phyloP scores from a whole-genome alignment of 2,797 vertebrate genomes.

The Arctocebus calabarensis region DNA sequence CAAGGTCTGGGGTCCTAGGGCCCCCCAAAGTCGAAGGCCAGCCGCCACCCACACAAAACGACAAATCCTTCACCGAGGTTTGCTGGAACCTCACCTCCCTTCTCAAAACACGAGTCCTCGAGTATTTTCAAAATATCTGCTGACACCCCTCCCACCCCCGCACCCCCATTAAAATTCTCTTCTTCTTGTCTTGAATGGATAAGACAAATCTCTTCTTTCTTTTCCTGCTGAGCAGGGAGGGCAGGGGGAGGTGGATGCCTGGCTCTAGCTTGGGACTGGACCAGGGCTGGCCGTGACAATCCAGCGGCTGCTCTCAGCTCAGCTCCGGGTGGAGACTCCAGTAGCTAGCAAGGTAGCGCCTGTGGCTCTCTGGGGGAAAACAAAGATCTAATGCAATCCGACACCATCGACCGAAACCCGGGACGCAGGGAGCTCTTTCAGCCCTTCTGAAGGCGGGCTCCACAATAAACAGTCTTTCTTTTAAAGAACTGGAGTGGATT shows the following conservation, averaged over 20 bases:
- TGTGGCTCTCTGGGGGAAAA: slow-evolving; percentile 39
- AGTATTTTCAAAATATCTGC: background rate
- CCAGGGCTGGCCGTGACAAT: slow-evolving; percentile 55
- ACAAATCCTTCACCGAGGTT: background rate
- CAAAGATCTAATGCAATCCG: slow-evolving; percentile 32
- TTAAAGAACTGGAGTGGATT: slow-evolving; percentile 38
- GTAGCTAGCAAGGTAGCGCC: background rate
- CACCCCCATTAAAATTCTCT: background rate
- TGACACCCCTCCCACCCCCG: too few relatives aligned
- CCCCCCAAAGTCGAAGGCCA: background rate
- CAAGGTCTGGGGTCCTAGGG: background rate
- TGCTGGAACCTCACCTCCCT: background rate
- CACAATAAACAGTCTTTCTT: background rate
- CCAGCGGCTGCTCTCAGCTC: rapidly evolving
- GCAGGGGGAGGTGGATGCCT: slow-evolving; percentile 62
- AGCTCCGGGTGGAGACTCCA: slow-evolving; percentile 47
- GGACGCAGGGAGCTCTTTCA: background rate
- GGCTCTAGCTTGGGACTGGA: slow-evolving; percentile 68
- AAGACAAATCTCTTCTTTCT: background rate
- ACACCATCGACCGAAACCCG: background rate
- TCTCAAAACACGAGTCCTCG: background rate
- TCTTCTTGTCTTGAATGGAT: background rate
- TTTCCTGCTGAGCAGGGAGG: background rate
- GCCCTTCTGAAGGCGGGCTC: background rate
- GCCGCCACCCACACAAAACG: background rate